Percentiles rank a stretch among this genome's conserved stretches.
Conservation (phyloP, 2,888 invertebrate genomes). For the Idaea straminata region DNA sequence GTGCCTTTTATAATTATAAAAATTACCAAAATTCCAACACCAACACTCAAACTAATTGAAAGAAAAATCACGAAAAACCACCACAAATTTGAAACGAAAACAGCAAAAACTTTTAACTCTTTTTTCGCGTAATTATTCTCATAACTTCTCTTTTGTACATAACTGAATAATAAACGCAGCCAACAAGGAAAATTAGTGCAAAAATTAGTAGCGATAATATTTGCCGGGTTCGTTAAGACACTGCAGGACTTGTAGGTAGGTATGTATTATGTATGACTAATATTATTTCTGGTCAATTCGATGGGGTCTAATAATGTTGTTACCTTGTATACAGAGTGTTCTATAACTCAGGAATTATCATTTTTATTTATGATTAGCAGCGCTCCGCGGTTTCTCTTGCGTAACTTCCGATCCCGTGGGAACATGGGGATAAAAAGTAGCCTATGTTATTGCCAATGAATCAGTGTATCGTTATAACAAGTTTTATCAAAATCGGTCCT, state of each 20-base stretch:
- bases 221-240: background rate
- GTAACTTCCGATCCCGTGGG: too few relatives aligned
- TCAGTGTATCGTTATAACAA: too few relatives aligned
- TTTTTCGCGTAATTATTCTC: background rate
- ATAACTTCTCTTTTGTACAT: conserved; percentile 1
- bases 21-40: background rate
- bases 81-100: background rate
- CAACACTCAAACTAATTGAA: background rate
- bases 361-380: too few relatives aligned
- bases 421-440: too few relatives aligned
- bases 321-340: conserved; percentile 34
- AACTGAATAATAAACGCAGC: conserved; percentile 1
- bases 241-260: conserved; percentile 6
- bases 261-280: conserved; percentile 38
- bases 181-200: background rate
- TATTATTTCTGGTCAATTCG: conserved; percentile 50
- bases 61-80: background rate
- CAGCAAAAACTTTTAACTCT: background rate
- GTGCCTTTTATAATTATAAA: background rate
- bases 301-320: conserved; percentile 48
- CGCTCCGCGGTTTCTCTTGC: too few relatives aligned
- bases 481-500: too few relatives aligned
- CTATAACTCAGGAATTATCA: background rate
- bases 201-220: background rate
- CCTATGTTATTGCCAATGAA: too few relatives aligned